A percentile compares a stretch with the other conserved stretches of the same genome.
phyloP scores from a whole-genome alignment of 35 echinoderm and acorn worm genomes.

The Apostichopus californicus region DNA sequence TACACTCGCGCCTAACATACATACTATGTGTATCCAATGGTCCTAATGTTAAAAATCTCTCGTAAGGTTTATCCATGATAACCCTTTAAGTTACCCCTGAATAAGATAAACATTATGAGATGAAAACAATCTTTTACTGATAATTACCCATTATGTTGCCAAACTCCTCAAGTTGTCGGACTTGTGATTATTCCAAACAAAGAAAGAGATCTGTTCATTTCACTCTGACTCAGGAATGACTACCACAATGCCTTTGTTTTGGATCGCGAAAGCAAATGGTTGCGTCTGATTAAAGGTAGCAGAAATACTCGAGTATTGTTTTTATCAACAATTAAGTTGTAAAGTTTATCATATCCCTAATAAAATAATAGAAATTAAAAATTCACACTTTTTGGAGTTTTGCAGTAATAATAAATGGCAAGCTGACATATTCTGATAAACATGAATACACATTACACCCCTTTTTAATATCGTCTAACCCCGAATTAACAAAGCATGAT shows the following conservation, averaged over 20 bases:
- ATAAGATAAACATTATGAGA: background rate
- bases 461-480: background rate
- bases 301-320: no score
- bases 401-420: no score
- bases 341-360: no score
- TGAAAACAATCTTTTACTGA: background rate
- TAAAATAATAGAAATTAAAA: no score
- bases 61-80: background rate
- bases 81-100: background rate
- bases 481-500: conserved; percentile 46
- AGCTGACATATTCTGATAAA: no score
- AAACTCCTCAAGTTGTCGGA: conserved; percentile 8
- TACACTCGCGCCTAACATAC: background rate
- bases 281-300: background rate
- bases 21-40: background rate
- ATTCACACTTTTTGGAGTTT: no score
- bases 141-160: conserved; percentile 38
- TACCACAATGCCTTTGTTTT: conserved; percentile 54
- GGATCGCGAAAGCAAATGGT: conserved; percentile 8
- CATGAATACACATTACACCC: background rate
- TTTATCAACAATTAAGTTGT: no score
- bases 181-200: conserved; percentile 45
- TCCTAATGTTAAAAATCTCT: conserved; percentile 7
- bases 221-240: conserved; percentile 37
- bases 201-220: conserved; percentile 42